phyloP scores from a whole-genome alignment of 2,888 invertebrate genomes.

The Philhelius pedissequus region DNA sequence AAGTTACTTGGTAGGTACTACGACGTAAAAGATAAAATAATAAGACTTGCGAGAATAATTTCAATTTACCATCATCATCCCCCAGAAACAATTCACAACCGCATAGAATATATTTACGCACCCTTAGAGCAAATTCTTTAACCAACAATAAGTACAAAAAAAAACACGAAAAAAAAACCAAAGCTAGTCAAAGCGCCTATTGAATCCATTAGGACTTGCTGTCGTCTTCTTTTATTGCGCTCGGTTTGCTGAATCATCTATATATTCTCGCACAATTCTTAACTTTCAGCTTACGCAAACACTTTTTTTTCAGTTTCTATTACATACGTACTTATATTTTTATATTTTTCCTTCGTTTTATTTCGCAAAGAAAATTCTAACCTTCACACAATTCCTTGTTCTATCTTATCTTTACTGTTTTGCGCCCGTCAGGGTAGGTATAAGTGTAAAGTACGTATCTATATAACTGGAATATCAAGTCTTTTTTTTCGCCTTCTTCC shows the following conservation, averaged over 20 bases:
- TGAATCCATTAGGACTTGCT: constrained; percentile 57
- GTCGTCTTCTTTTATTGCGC: constrained; percentile 48
- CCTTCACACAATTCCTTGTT: constrained; percentile 51
- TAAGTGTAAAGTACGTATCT: not conserved
- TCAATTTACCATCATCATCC: constrained; percentile 4
- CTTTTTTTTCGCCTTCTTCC: not conserved
- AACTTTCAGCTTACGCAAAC: constrained; percentile 55
- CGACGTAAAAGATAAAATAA: constrained; percentile 3
- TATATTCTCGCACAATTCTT: constrained; percentile 16
- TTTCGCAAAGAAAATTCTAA: constrained; percentile 12
- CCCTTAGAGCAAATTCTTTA: not conserved
- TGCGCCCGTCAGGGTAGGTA: not conserved
- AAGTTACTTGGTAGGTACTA: too few species aligned
- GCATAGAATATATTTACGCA: not conserved
- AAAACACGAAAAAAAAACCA: not conserved
- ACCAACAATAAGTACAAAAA: not conserved
- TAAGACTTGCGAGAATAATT: constrained; percentile 16
- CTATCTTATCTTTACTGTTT: constrained; percentile 10
- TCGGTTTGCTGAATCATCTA: constrained; percentile 52
- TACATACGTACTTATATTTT: not conserved
- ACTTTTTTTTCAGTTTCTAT: constrained; percentile 27
- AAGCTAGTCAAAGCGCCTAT: constrained; percentile 8
- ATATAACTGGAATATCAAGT: constrained; percentile 61
- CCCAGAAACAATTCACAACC: not conserved
- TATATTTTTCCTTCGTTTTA: not conserved